Evolutionary conservation across 2,113 vertebrate genomes (phyloP).

Genomic region (Lepus europaeus): DNA sequence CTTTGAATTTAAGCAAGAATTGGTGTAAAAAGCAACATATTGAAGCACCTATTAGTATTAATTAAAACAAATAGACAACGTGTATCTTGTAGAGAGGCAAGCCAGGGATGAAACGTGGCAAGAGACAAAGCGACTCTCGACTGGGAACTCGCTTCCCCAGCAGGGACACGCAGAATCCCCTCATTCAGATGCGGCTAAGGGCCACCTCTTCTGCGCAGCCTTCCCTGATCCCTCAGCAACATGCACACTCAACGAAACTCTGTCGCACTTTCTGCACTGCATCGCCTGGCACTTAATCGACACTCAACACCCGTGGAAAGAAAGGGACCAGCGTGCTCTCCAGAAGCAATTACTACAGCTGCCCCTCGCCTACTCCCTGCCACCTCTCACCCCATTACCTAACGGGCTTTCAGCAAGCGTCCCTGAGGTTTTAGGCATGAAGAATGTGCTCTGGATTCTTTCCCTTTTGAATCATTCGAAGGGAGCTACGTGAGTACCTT

Average conservation of each 20-base stretch:
- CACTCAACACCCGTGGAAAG: background rate
- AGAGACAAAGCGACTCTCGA: background rate
- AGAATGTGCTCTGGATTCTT: background rate
- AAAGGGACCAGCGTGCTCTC: background rate
- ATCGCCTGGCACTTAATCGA: background rate
- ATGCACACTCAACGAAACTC: background rate
- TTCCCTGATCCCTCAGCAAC: background rate
- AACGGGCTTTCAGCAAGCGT: constrained; percentile 43
- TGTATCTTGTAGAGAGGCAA: background rate
- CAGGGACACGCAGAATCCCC: background rate
- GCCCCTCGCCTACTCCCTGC: background rate
- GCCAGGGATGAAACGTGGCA: background rate
- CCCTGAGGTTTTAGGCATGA: background rate
- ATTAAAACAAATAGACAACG: background rate
- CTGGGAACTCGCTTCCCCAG: background rate
- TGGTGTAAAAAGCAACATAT: background rate
- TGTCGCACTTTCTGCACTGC: background rate
- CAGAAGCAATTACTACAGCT: background rate
- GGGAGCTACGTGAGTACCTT: background rate
- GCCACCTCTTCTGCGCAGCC: background rate
- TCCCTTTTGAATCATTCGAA: constrained; percentile 21
- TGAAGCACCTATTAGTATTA: background rate
- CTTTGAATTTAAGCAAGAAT: constrained; percentile 58
- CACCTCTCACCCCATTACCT: background rate
- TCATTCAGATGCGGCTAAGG: background rate